Conservation (phyloP, 1,140 invertebrate species). For the Achatina immaculata region DNA sequence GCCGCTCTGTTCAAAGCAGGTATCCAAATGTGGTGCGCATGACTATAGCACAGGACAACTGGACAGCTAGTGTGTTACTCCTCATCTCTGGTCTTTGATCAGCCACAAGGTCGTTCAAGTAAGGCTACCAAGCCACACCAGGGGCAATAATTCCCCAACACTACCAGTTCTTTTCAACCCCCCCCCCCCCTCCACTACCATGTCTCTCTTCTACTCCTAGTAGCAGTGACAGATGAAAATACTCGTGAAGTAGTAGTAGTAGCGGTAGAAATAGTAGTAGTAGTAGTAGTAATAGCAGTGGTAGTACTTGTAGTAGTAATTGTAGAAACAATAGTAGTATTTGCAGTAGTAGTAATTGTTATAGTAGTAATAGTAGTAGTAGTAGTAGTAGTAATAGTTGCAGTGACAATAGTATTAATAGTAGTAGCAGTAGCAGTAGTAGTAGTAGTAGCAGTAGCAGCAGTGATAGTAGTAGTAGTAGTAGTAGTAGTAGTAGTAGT, state of each 20-base stretch:
- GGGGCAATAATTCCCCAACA: too few species aligned
- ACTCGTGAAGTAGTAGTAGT: neutral
- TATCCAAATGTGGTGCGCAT: too few species aligned
- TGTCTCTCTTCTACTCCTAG: too few species aligned
- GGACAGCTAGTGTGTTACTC: too few species aligned
- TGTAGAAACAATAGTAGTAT: constrained; percentile 7
- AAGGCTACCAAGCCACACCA: too few species aligned
- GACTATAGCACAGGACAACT: too few species aligned
- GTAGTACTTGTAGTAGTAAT: neutral
- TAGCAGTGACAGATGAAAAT: too few species aligned
- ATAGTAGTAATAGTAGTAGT: constrained; percentile 26
- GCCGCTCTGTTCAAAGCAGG: too few species aligned
- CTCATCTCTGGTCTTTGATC: too few species aligned
- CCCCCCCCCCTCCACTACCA: too few species aligned
- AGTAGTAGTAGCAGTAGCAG: constrained; percentile 2
- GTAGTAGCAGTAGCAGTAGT: constrained; percentile 25
- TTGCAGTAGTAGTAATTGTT: constrained; percentile 22
- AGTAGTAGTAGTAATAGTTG: neutral
- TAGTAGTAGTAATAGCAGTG: constrained; percentile 1
- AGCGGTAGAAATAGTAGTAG: neutral
- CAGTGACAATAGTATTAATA: neutral
- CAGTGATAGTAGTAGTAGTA: neutral
- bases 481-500: constrained; percentile 6
- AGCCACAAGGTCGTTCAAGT: too few species aligned
- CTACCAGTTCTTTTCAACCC: too few species aligned